Evolutionary conservation across 2,113 vertebrate genomes (phyloP).

Genomic region (Oreochromis niloticus): DNA sequence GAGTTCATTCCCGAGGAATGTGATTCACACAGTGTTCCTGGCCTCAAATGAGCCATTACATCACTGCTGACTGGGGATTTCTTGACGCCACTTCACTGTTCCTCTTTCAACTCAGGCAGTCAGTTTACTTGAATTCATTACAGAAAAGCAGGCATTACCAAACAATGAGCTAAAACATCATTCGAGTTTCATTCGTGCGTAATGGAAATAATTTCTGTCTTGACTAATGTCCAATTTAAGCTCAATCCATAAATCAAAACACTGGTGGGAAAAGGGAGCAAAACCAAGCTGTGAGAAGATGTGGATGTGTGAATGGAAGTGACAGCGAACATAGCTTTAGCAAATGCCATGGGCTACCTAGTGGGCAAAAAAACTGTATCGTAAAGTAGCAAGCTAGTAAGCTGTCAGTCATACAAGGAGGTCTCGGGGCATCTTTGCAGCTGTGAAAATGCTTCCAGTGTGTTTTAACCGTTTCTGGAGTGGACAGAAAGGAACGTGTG

Average conservation of each 20-base stretch:
- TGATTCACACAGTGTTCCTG: constrained; percentile 20
- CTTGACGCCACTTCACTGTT: constrained; percentile 22
- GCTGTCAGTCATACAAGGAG: constrained; percentile 24
- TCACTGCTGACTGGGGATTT: constrained; percentile 49
- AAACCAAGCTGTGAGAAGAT: constrained; percentile 1
- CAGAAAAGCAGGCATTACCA: neutral
- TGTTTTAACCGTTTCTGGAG: neutral
- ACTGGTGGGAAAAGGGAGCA: neutral
- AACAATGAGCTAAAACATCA: neutral
- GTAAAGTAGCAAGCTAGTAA: constrained; percentile 6
- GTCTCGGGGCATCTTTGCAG: constrained; percentile 7
- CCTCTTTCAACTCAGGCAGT: constrained; percentile 19
- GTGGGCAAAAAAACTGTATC: constrained; percentile 5
- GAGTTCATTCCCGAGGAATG: constrained; percentile 47
- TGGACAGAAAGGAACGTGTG: neutral
- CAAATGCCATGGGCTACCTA: constrained; percentile 38
- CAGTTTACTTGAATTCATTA: constrained; percentile 18
- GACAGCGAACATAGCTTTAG: constrained; percentile 31
- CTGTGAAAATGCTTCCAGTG: neutral
- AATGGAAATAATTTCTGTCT: neutral
- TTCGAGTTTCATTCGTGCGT: neutral
- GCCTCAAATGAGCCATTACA: constrained; percentile 43
- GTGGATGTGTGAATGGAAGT: constrained; percentile 10
- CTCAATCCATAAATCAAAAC: neutral
- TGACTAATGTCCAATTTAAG: neutral